Percentiles rank a stretch among this genome's conserved stretches.
Conservation (phyloP, 2,888 invertebrate genomes). For the Hirtodrosophila histrioides region DNA sequence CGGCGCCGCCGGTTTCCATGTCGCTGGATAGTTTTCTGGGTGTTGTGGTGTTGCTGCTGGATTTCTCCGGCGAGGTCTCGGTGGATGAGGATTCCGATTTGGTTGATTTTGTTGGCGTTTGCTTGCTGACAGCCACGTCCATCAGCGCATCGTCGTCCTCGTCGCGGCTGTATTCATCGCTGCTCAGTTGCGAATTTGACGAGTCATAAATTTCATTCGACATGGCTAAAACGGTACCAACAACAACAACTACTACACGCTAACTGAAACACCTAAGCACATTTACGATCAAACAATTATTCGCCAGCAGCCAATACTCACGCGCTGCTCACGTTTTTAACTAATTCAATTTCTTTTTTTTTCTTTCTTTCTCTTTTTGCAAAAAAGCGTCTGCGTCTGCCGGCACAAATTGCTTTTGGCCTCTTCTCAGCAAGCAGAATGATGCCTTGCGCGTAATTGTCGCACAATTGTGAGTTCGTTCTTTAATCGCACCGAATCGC, state of each 20-base stretch:
- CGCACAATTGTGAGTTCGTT: neutral
- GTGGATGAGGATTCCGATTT: slow-evolving; percentile 22
- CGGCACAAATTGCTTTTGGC: slow-evolving; percentile 40
- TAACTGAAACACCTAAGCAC: slow-evolving; percentile 4
- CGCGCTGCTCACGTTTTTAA: slow-evolving; percentile 51
- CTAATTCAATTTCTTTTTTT: slow-evolving; percentile 1
- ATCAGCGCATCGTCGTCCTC: slow-evolving; percentile 66
- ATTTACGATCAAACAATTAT: slow-evolving; percentile 22
- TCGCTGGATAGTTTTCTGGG: slow-evolving; percentile 31
- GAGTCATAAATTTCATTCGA: slow-evolving; percentile 68
- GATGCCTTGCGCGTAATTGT: neutral
- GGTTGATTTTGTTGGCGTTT: slow-evolving; percentile 21
- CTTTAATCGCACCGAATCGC: slow-evolving; percentile 4
- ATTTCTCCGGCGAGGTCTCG: slow-evolving; percentile 27
- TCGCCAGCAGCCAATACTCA: slow-evolving; percentile 36
- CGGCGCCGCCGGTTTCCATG: slow-evolving; percentile 2
- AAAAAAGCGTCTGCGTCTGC: slow-evolving; percentile 65
- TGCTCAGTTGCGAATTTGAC: slow-evolving; percentile 74
- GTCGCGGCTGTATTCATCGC: slow-evolving; percentile 66
- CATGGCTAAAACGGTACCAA: slow-evolving; percentile 48
- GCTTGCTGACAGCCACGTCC: slow-evolving; percentile 63
- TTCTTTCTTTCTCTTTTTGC: slow-evolving; percentile 40
- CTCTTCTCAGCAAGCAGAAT: slow-evolving; percentile 4
- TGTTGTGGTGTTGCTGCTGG: slow-evolving; percentile 19
- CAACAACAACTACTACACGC: slow-evolving; percentile 8